phyloP scores from a whole-genome alignment of 2,113 vertebrate species.

The Tetrao urogallus region DNA sequence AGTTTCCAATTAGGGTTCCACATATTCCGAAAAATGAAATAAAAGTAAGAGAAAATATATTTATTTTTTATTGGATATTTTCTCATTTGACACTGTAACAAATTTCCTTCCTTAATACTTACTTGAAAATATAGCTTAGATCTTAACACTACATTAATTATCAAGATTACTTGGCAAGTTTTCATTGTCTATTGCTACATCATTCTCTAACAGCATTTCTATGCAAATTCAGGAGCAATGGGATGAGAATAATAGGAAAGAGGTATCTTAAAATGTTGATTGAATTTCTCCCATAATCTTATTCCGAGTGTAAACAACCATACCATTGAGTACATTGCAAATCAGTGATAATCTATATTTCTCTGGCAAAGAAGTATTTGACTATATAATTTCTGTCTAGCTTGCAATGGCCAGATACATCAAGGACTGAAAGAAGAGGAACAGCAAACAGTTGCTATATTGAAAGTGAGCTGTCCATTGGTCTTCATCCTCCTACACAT shows the following conservation, averaged over 20 bases:
- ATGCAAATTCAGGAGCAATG: not conserved
- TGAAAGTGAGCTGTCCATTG: conserved; percentile 20
- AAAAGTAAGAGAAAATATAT: not conserved
- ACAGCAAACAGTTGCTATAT: not conserved
- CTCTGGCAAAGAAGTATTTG: not conserved
- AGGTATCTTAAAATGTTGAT: not conserved
- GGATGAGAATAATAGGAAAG: not conserved
- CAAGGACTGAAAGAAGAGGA: not conserved
- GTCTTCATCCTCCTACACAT: not conserved
- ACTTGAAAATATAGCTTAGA: not conserved
- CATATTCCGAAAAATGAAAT: not conserved
- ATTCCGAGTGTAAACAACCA: not conserved
- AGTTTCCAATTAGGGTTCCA: not conserved
- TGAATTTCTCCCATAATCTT: not conserved
- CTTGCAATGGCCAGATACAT: not conserved
- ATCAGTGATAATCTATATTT: not conserved
- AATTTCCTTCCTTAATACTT: not conserved
- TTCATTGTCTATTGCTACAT: not conserved
- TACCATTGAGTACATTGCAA: not conserved
- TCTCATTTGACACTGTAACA: not conserved
- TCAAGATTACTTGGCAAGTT: not conserved
- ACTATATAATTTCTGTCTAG: not conserved
- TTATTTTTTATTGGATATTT: not conserved
- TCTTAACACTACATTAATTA: not conserved
- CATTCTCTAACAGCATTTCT: not conserved